These are phyloP conservation scores for Eciton burchellii DNA, from an alignment of 1,140 invertebrate genomes.

Conservation along the genomic window DNA sequence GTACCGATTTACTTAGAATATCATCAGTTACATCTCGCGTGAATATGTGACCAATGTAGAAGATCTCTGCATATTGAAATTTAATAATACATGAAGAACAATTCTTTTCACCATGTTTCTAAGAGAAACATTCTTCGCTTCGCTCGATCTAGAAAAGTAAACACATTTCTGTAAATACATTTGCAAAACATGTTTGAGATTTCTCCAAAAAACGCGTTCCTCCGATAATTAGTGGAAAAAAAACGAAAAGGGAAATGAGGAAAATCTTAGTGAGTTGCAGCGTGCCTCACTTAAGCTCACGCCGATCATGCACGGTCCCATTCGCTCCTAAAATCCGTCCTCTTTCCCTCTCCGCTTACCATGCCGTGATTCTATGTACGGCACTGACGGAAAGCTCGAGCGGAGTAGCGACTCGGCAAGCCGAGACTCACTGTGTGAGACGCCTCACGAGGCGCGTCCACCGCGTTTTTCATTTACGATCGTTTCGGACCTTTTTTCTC, in stretches of 20 bases:
- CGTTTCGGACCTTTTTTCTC: conserved; percentile 4
- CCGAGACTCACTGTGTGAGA: conserved; percentile 59
- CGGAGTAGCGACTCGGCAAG: conserved; percentile 59
- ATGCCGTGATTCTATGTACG: conserved; percentile 63
- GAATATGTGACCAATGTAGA: too few relatives aligned
- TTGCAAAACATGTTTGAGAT: too few relatives aligned
- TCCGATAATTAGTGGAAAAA: not conserved
- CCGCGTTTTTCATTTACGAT: conserved; percentile 50
- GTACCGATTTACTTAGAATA: too few relatives aligned
- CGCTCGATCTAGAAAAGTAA: too few relatives aligned
- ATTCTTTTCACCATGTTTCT: too few relatives aligned
- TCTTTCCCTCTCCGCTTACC: conserved; percentile 34
- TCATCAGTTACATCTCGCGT: too few relatives aligned
- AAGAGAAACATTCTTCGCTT: too few relatives aligned
- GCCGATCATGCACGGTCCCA: conserved; percentile 21
- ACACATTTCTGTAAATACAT: too few relatives aligned
- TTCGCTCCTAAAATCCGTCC: conserved; percentile 15
- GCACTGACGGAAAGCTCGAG: conserved; percentile 59
- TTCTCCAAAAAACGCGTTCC: too few relatives aligned
- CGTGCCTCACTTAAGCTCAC: not conserved
- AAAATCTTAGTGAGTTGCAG: not conserved
- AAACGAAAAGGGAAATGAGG: not conserved
- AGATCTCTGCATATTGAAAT: too few relatives aligned
- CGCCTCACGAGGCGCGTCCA: conserved; percentile 65
- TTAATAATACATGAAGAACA: too few relatives aligned